Base-by-base conservation (phyloP, 1,140 invertebrate genomes). In the Anadara kagoshimensis region DNA sequence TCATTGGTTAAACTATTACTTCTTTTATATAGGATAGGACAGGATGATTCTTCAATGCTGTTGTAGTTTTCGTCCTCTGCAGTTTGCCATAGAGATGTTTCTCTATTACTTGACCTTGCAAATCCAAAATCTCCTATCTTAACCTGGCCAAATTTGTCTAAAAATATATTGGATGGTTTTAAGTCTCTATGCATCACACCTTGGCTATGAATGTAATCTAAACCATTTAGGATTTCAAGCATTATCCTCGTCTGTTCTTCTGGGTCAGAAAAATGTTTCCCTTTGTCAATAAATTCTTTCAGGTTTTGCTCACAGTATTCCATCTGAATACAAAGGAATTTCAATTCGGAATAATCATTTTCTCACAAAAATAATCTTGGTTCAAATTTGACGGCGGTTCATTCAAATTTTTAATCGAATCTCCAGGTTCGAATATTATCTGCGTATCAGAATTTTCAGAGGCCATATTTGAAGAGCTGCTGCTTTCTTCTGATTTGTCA, bases 111-210 rank as follows among this genome's bases (percentile, higher is more conserved):
- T 2, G n/a, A 24, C 26, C 59, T 22, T 5, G 59, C n/a, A 3
- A n/a, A 24, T 8, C 59, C 59, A 47, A 62, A 62, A 47, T 62
- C 59, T 24, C 59, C 59, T 24, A 47, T 62, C 45, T 62, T 62
- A 0, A 62, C 29, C 12, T 18, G 14, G 16, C 59, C 59, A 45
- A 11, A 24, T 12, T 62, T 47, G 14, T 20, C 26, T 16, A 62
- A 24, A 47, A 62, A 62, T 16, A 47, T 47, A 26, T 62, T 47
- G 22, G 45, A 26, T 10, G 59, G 59, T 24, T 47, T 62, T 47
- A 62, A 62, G 14, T 62, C 59, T 12, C 44, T n/a, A 47, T 62
- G 59, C 59, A 62, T 62, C 4, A 62, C n/a, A 22, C 18, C 22
- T 24, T 62, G 4, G 5, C 45, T 44, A 47, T 62, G 59, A 10